Percentiles rank a stretch among this genome's conserved stretches.
phyloP scores from a whole-genome alignment of 2,888 invertebrate species.

The Ischnus inquisitorius region DNA sequence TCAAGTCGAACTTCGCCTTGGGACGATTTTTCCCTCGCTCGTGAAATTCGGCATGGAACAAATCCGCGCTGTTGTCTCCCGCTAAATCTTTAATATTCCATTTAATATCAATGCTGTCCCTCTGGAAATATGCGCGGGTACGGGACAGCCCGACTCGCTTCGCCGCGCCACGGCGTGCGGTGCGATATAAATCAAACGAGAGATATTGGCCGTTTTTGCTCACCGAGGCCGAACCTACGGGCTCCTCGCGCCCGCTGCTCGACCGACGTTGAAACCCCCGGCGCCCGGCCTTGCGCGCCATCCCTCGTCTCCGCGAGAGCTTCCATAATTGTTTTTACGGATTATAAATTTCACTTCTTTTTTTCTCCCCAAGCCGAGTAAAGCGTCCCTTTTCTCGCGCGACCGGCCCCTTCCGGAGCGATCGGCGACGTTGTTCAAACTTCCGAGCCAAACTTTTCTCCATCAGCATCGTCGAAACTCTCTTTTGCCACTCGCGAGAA shows the following conservation, averaged over 20 bases:
- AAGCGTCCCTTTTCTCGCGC: slow-evolving; percentile 55
- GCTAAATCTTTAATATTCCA: slow-evolving; percentile 83
- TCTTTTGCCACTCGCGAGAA: slow-evolving; percentile 13
- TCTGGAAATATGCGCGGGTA: slow-evolving; percentile 63
- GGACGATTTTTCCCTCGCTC: slow-evolving; percentile 59
- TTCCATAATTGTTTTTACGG: slow-evolving; percentile 84
- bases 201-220: slow-evolving; percentile 84
- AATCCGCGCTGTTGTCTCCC: slow-evolving; percentile 76
- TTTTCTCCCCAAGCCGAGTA: slow-evolving; percentile 44
- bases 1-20: slow-evolving; percentile 31
- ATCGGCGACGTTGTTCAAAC: slow-evolving; percentile 11
- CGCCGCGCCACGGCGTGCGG: slow-evolving; percentile 66
- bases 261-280: slow-evolving; percentile 30
- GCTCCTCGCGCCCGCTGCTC: slow-evolving; percentile 56
- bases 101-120: slow-evolving; percentile 79
- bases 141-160: slow-evolving; percentile 71
- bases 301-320: slow-evolving; percentile 62
- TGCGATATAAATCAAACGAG: slow-evolving; percentile 82
- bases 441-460: slow-evolving; percentile 51
- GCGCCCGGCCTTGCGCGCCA: not conserved
- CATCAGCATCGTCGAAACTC: slow-evolving; percentile 16
- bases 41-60: slow-evolving; percentile 50
- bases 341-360: slow-evolving; percentile 82
- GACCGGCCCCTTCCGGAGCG: slow-evolving; percentile 37
- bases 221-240: slow-evolving; percentile 70